Conservation (phyloP, 2,888 invertebrate genomes). For the Polydrusus cervinus region DNA sequence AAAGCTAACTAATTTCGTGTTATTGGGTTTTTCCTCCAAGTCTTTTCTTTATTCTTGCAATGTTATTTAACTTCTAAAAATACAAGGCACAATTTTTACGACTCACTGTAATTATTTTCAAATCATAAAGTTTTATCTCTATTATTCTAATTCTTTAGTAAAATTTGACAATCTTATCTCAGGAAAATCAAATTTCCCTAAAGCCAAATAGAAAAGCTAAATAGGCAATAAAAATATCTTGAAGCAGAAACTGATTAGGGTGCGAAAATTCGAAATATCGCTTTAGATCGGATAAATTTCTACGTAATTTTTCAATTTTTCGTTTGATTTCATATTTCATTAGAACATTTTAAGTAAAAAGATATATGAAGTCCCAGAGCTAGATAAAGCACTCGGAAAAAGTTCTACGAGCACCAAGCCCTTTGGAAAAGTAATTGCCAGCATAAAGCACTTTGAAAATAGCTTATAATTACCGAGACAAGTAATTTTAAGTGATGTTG, state of each 20-base stretch:
- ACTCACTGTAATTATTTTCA: slow-evolving; percentile 10
- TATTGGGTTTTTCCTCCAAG: not conserved
- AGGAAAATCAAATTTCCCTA: slow-evolving; percentile 39
- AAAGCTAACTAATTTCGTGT: not conserved
- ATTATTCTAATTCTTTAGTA: slow-evolving; percentile 36
- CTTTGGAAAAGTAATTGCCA: too few species aligned
- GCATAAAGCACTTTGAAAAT: too few species aligned
- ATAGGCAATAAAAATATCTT: slow-evolving; percentile 52
- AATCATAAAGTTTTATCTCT: slow-evolving; percentile 33
- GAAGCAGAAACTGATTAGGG: slow-evolving; percentile 40
- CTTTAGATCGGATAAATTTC: slow-evolving; percentile 25
- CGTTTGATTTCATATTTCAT: slow-evolving; percentile 13
- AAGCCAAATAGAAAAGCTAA: slow-evolving; percentile 45
- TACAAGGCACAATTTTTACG: slow-evolving; percentile 4
- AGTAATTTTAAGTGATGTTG: too few species aligned
- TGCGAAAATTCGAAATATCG: slow-evolving; percentile 39
- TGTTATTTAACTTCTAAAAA: slow-evolving; percentile 3
- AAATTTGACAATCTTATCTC: slow-evolving; percentile 30
- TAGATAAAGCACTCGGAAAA: too few species aligned
- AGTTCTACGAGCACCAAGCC: too few species aligned
- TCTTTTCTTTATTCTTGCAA: not conserved
- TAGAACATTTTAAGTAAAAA: not conserved
- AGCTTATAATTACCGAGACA: too few species aligned
- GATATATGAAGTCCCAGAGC: too few species aligned
- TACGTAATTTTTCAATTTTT: slow-evolving; percentile 39